Percentiles rank a stretch among this genome's conserved stretches.
Conservation (phyloP, 2,113 vertebrate genomes). For the Lepidiolamprologus cunningtoni region DNA sequence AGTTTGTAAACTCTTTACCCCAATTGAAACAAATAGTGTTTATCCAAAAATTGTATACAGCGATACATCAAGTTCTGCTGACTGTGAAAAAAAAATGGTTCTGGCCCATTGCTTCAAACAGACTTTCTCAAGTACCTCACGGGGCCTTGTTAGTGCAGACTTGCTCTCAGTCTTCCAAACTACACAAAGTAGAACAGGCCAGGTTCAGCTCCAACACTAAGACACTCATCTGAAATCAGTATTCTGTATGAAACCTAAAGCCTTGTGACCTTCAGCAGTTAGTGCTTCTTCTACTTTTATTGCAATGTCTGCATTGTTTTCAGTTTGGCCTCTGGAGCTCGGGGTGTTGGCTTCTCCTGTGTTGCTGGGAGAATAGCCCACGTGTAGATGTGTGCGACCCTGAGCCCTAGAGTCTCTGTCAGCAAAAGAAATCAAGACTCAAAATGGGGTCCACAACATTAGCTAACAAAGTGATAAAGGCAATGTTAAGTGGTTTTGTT, state of each 20-base stretch:
- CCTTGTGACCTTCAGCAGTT: constrained; percentile 31
- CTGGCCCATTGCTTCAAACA: constrained; percentile 1
- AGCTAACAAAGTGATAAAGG: background rate
- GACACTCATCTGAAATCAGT: background rate
- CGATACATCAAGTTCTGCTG: background rate
- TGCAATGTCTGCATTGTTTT: background rate
- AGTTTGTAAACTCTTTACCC: background rate
- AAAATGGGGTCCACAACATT: background rate
- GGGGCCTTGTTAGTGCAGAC: constrained; percentile 33
- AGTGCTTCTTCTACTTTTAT: constrained; percentile 2
- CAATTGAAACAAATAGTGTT: background rate
- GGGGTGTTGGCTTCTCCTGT: constrained; percentile 10
- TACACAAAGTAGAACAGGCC: background rate
- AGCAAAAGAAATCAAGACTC: background rate
- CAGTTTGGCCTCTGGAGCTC: background rate
- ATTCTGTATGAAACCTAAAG: constrained; percentile 2
- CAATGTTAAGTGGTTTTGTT: background rate
- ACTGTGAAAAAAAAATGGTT: background rate
- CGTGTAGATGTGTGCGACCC: background rate
- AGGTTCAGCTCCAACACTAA: constrained; percentile 2
- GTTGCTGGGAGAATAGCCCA: background rate
- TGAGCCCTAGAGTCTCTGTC: background rate
- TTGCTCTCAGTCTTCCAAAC: background rate
- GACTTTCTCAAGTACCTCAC: constrained; percentile 20
- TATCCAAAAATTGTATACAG: background rate